Evolutionary conservation across 2,888 invertebrate species (phyloP), one percentile per base, ranked within the genome.

Genomic region (Eucera pruinosa): DNA sequence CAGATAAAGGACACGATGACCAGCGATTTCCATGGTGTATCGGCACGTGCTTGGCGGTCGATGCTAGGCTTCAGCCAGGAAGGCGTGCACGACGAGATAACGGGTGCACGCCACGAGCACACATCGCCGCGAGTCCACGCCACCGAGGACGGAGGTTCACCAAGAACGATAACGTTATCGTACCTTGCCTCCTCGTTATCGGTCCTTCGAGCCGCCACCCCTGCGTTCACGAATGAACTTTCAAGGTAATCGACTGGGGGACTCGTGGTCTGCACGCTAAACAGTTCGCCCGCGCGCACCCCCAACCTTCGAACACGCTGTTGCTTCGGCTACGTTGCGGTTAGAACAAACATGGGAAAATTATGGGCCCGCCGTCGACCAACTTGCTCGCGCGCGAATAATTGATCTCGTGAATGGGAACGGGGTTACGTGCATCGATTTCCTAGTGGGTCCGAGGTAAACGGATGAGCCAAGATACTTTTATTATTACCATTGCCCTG

Each of bases 111-210:
- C n/a, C 43, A 58, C 36, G 43, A 64, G 50, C 43, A 64, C 76
- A 78, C 76, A 64, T 71, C 54, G 52, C 43, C 30, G 33, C 43
- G 47, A 58, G 55, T 36, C 57, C 54, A 50, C 66, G 43, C 48
- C 45, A 45, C 43, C 45, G 67, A 62, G 68, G 67, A 65, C 64
- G 71, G 33, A 64, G 71, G 67, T 77, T 65, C 77, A 52, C 71
- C 60, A 57, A 77, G 54, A 57, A 75, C 81, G 85, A 85, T 81
- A 85, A 78, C 74, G 78, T 80, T 84, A 84, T 82, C 84, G 81
- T 62, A 48, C 64, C 73, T 64, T 65, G 72, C 74, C 75, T 84
- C 71, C 72, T 80, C 71, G 81, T 79, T 82, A 84, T 84, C 83
- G 64, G 76, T 55, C 65, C 69, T 80, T 43, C 62, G 79, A 73